Evolutionary conservation across 2,888 invertebrate species (phyloP), one percentile per base, ranked within the genome.

Genomic region (Drosophila stalkeri): DNA sequence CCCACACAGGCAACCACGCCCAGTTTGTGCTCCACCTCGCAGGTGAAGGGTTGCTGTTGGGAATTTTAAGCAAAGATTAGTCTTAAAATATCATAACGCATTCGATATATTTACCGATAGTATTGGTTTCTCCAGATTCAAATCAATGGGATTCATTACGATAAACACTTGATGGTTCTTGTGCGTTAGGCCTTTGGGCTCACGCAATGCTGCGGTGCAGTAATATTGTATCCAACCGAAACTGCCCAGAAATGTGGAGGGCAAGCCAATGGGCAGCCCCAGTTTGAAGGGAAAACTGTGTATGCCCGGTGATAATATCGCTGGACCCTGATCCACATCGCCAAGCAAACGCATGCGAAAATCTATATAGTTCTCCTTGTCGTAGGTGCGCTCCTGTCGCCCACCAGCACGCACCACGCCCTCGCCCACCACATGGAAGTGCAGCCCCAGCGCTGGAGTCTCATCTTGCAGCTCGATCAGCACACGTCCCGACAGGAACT

Each of bases 111-210:
- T 96, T 94, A 98, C 98, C 92, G 97, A 95, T 78, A 98, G 94
- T 81, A 97, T 96, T 9, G 97, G 96, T 46, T 98, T 97, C 92
- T 98, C 98, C 92, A 97, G 93, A 93, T 98, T 98, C 86, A 98
- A 94, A 93, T 98, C 98, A 81, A 98, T 98, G 6, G 98, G 98
- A 93, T 97, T 98, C 98, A 98, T 98, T 4, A 98, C 98, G 89
- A 98, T 98, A 93, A 98, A 98, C n/a, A 98, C 98, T 93, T 98
- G 98, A 92, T 98, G 98, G 92, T 98, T 98, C 93, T 98, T 98
- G 92, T 98, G 98, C 7, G 97, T 97, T 43, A 98, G 94, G 1
- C 98, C 98, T 46, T 92, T 93, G 9, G 98, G 97, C 89, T 98
- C 98, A 55, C 97, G 94, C 20, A 98, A 94, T 0, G 98, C 98